A percentile compares a stretch with the other conserved stretches of the same genome.
Evolutionary conservation across 2,888 invertebrate genomes (phyloP).

Genomic region (Emmelina monodactyla): DNA sequence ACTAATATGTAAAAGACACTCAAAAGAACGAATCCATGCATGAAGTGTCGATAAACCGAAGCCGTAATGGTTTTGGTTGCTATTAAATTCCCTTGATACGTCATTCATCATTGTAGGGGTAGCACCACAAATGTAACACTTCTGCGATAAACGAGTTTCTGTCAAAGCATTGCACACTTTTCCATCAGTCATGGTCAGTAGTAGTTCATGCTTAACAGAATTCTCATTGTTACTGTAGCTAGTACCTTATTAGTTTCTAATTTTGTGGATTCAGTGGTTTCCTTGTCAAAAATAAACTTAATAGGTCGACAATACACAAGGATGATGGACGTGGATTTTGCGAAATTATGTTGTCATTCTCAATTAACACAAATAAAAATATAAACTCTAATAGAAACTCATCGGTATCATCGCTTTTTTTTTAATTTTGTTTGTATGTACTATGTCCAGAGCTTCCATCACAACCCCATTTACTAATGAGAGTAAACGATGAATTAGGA

Average conservation of each 20-base stretch:
- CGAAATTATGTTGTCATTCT: constrained; percentile 1
- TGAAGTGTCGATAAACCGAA: constrained; percentile 3
- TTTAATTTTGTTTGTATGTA: constrained; percentile 12
- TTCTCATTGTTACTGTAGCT: constrained; percentile 7
- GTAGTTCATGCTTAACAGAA: constrained; percentile 9
- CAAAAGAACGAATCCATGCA: neutral
- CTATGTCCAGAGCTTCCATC: constrained; percentile 12
- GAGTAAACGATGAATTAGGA: neutral
- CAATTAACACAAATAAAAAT: neutral
- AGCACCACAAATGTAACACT: constrained; percentile 11
- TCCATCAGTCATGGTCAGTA: constrained; percentile 13
- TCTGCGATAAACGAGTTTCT: constrained; percentile 6
- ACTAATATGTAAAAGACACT: constrained; percentile 1
- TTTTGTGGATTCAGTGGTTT: constrained; percentile 12
- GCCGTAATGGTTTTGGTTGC: neutral
- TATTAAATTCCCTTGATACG: neutral
- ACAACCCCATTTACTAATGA: constrained; percentile 10
- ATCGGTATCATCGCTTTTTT: constrained; percentile 7
- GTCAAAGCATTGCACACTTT: constrained; percentile 11
- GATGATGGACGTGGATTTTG: constrained; percentile 15
- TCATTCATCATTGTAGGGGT: constrained; percentile 1
- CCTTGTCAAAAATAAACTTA: constrained; percentile 14
- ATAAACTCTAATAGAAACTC: constrained; percentile 7
- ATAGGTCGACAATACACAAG: constrained; percentile 13
- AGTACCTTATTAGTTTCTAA: constrained; percentile 11